These are phyloP conservation scores for Vanessa atalanta DNA, from an alignment of 1,140 invertebrate species.

Conservation along the genomic window DNA sequence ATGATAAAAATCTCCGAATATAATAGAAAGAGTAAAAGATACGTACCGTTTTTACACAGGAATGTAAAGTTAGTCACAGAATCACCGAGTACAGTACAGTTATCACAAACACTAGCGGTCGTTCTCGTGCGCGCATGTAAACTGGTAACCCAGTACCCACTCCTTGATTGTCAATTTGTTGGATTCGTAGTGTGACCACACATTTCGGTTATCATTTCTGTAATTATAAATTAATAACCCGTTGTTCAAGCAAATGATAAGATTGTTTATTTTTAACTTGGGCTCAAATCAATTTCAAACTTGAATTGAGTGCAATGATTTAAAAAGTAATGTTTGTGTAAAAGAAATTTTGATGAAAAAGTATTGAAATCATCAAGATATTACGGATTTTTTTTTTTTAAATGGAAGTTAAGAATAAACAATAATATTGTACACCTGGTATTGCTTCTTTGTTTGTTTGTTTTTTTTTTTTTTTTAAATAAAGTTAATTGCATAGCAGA, in stretches of 20 bases:
- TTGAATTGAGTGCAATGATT: too few relatives aligned
- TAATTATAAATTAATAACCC: not conserved
- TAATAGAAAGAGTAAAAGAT: not conserved
- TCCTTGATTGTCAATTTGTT: slow-evolving; percentile 5
- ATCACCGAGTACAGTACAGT: not conserved
- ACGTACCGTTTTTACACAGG: slow-evolving; percentile 4
- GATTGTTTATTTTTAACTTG: not conserved
- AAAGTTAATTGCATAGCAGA: too few relatives aligned
- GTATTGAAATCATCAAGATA: too few relatives aligned
- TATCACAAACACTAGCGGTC: not conserved
- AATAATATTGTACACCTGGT: too few relatives aligned
- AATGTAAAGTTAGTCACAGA: not conserved
- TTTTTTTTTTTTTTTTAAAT: too few relatives aligned
- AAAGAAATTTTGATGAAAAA: too few relatives aligned
- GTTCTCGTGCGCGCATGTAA: not conserved
- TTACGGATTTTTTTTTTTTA: too few relatives aligned
- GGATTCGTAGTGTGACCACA: slow-evolving; percentile 7
- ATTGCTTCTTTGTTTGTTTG: too few relatives aligned
- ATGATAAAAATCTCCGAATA: not conserved
- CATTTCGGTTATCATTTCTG: too few relatives aligned
- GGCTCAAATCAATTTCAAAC: too few relatives aligned
- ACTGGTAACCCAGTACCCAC: slow-evolving; percentile 9
- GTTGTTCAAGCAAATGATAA: not conserved
- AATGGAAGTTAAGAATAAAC: too few relatives aligned
- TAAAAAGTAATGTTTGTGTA: too few relatives aligned